Evolutionary conservation across 2,113 vertebrate species (phyloP).

Genomic region (Phocoena sinus): DNA sequence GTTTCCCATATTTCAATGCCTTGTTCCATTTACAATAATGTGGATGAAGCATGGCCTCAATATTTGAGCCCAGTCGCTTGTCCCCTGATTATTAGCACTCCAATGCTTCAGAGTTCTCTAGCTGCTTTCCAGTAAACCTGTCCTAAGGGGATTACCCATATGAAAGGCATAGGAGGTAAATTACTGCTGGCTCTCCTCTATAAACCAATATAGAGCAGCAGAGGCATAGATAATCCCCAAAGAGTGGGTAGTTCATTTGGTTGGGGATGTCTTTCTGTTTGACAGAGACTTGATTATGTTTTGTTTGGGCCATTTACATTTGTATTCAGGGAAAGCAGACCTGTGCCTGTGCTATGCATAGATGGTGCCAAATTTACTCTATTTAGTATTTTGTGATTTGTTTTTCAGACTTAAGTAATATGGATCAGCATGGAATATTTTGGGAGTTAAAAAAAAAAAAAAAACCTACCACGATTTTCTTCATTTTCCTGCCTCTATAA

Average conservation of each 20-base stretch:
- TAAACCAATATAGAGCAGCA: neutral
- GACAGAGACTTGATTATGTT: neutral
- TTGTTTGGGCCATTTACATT: conserved; percentile 21
- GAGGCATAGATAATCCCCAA: neutral
- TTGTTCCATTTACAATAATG: conserved; percentile 27
- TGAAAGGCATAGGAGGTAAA: neutral
- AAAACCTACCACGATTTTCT: neutral
- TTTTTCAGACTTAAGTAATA: conserved; percentile 40
- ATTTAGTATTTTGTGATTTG: conserved; percentile 17
- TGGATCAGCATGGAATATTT: neutral
- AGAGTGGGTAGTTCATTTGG: neutral
- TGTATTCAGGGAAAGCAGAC: neutral
- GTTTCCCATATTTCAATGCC: conserved; percentile 40
- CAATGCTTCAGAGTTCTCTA: neutral
- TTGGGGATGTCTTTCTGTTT: neutral
- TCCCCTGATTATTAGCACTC: neutral
- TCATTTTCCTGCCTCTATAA: neutral
- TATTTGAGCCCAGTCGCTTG: conserved; percentile 10
- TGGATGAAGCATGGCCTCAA: conserved; percentile 32
- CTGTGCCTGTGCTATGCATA: neutral
- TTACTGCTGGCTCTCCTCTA: neutral
- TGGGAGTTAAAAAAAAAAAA: neutral
- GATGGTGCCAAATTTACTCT: neutral
- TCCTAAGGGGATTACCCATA: neutral
- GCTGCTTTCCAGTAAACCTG: conserved; percentile 6